A percentile compares a stretch with the other conserved stretches of the same genome.
These are phyloP conservation scores for Eutrigla gurnardus DNA, from an alignment of 2,797 vertebrate species.

Conservation along the genomic window DNA sequence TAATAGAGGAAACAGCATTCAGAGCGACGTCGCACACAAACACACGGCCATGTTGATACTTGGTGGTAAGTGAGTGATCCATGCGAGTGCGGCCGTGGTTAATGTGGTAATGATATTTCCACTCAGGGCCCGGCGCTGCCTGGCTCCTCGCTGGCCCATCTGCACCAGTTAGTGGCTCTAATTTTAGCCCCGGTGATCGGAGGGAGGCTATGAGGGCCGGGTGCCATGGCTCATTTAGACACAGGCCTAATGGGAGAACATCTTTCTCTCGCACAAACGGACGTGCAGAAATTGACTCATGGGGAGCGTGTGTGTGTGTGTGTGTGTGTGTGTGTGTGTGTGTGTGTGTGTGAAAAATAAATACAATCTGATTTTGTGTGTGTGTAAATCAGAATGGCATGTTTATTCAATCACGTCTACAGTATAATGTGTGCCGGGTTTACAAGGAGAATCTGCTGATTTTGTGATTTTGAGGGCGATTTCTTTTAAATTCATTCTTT, in stretches of 20 bases:
- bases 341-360: not conserved
- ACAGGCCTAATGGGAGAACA: slow-evolving; percentile 77
- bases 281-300: slow-evolving; percentile 45
- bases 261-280: slow-evolving; percentile 70
- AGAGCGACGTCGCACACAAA: slow-evolving; percentile 32
- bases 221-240: slow-evolving; percentile 81
- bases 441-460: not conserved
- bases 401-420: not conserved
- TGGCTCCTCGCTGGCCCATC: slow-evolving; percentile 73
- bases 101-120: slow-evolving; percentile 79
- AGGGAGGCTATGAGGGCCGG: slow-evolving; percentile 64
- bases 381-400: not conserved
- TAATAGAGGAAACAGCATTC: slow-evolving; percentile 15
- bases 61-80: slow-evolving; percentile 57
- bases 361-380: not conserved
- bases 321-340: not conserved
- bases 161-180: slow-evolving; percentile 79
- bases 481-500: not conserved
- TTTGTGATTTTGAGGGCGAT: not conserved
- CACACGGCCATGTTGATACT: slow-evolving; percentile 37
- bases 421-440: not conserved
- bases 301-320: not conserved
- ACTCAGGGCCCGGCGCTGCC: slow-evolving; percentile 57
- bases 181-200: slow-evolving; percentile 78
- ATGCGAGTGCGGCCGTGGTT: slow-evolving; percentile 51